These are phyloP conservation scores for Menura novaehollandiae DNA, from an alignment of 2,113 vertebrate species.

Conservation along the genomic window DNA sequence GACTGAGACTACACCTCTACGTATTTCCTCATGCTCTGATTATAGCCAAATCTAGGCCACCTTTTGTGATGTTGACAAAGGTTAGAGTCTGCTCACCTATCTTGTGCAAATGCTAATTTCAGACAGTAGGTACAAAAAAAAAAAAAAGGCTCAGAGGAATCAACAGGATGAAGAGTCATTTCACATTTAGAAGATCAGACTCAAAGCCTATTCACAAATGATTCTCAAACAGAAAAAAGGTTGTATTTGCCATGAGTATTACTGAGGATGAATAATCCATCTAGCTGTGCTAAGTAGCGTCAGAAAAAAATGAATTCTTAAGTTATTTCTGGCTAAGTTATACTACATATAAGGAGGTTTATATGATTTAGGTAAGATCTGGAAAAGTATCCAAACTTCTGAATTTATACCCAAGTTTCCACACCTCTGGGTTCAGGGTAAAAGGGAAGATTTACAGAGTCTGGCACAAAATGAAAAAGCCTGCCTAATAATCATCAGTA, in stretches of 20 bases:
- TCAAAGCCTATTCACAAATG: constrained; percentile 9
- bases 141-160: background rate
- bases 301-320: background rate
- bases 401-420: constrained; percentile 4
- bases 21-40: background rate
- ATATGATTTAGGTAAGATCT: constrained; percentile 25
- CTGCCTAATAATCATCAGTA: background rate
- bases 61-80: background rate
- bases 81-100: background rate
- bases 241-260: constrained; percentile 25
- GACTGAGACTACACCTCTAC: background rate
- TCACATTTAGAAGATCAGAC: background rate
- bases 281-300: constrained; percentile 17
- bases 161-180: constrained; percentile 17
- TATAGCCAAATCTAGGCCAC: background rate
- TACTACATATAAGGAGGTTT: background rate
- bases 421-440: constrained; percentile 1
- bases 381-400: constrained; percentile 16
- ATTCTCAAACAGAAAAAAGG: background rate
- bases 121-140: background rate
- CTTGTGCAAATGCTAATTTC: background rate
- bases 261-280: constrained; percentile 10
- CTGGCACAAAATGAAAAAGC: constrained; percentile 46
- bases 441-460: constrained; percentile 2
- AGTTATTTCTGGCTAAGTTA: constrained; percentile 23